These are phyloP conservation scores for Papilio machaon DNA, from an alignment of 1,140 invertebrate genomes.

Conservation along the genomic window DNA sequence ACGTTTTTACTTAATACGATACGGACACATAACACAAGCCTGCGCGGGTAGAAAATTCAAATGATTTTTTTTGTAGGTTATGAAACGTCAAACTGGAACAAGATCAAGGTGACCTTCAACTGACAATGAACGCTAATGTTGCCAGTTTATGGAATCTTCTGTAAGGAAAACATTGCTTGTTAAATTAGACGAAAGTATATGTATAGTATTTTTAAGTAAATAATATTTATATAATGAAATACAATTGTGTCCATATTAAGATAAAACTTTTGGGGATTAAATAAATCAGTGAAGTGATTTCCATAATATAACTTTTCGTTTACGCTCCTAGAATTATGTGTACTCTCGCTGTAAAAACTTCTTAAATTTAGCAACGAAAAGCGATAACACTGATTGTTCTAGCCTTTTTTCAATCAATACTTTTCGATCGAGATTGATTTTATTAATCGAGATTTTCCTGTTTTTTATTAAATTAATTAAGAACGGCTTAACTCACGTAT, in stretches of 20 bases:
- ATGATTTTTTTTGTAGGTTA: slow-evolving; percentile 67
- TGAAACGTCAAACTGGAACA: slow-evolving; percentile 68
- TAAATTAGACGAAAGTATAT: not conserved
- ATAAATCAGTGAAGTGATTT: too few species aligned
- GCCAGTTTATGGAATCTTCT: slow-evolving; percentile 32
- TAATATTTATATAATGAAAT: not conserved
- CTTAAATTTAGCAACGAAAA: not conserved
- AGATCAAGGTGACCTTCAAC: slow-evolving; percentile 76
- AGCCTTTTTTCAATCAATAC: too few species aligned
- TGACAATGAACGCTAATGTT: slow-evolving; percentile 50
- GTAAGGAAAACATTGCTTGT: not conserved
- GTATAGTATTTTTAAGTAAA: not conserved
- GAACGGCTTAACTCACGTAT: too few species aligned
- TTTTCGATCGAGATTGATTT: too few species aligned
- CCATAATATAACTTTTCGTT: too few species aligned
- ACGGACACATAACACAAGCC: slow-evolving; percentile 62
- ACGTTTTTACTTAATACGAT: slow-evolving; percentile 55
- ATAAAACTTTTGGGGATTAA: not conserved
- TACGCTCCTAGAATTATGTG: not conserved
- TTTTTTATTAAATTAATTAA: too few species aligned
- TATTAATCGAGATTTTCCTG: too few species aligned
- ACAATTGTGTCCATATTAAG: not conserved
- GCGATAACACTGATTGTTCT: not conserved
- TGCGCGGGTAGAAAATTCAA: slow-evolving; percentile 76
- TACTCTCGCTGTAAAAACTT: not conserved